A percentile compares a stretch with the other conserved stretches of the same genome.
Evolutionary conservation across 2,113 vertebrate species (phyloP).

Genomic region (Mungos mungo): DNA sequence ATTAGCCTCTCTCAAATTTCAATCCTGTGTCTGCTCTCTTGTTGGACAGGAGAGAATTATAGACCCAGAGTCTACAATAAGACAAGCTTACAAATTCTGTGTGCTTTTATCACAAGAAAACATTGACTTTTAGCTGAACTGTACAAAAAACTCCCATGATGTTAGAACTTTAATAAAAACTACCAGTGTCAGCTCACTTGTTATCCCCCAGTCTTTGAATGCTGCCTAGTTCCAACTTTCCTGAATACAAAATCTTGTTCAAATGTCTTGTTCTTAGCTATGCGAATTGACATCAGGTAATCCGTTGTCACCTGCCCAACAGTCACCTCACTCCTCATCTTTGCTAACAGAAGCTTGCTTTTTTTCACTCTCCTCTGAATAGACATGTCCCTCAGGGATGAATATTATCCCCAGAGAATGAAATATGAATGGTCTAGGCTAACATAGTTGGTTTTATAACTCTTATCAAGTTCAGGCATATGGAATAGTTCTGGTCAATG

Average conservation of each 20-base stretch:
- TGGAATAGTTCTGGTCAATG: neutral
- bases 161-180: neutral
- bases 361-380: neutral
- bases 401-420: neutral
- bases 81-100: neutral
- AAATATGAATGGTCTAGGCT: neutral
- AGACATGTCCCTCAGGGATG: neutral
- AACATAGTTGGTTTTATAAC: neutral
- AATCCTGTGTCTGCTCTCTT: no score
- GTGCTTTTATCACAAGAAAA: neutral
- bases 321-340: neutral
- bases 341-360: neutral
- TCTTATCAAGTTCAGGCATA: neutral
- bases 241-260: neutral
- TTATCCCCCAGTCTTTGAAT: neutral
- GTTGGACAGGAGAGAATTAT: no score
- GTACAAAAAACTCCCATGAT: neutral
- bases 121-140: neutral
- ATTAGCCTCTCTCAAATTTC: no score
- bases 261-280: neutral
- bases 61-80: no score
- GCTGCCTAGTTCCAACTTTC: neutral
- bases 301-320: neutral
- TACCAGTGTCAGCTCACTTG: neutral
- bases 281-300: neutral